These are phyloP conservation scores for Clarias platycephalus DNA, from an alignment of 2,797 vertebrate genomes.

Conservation along the genomic window DNA sequence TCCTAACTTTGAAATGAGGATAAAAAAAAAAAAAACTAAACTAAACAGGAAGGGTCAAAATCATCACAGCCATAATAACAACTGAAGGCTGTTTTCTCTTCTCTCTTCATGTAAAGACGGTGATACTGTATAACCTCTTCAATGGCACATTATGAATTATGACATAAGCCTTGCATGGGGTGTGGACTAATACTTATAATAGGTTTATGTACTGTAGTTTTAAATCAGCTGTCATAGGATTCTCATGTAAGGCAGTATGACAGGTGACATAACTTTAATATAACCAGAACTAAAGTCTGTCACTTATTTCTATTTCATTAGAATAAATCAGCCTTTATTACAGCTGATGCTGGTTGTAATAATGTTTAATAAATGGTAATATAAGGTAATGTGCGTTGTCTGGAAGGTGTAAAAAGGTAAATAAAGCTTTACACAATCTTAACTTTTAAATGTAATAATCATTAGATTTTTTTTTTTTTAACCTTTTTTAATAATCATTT, in stretches of 20 bases:
- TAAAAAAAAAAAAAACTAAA: not conserved
- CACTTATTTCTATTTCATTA: not conserved
- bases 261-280: not conserved
- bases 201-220: not conserved
- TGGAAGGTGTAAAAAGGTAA: not conserved
- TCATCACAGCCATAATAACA: not conserved
- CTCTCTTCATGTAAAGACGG: not conserved
- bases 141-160: not conserved
- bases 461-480: not conserved
- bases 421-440: not conserved
- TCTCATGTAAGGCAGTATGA: not conserved
- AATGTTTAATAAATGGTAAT: not conserved
- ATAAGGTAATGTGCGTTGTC: too few relatives aligned
- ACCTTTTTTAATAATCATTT: not conserved
- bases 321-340: not conserved
- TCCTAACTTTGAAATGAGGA: not conserved
- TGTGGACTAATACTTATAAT: not conserved
- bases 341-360: not conserved
- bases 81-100: not conserved
- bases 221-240: not conserved
- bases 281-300: not conserved
- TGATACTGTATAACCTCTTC: not conserved
- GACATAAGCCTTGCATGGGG: not conserved
- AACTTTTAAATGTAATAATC: not conserved
- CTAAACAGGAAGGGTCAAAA: too few relatives aligned